Conservation (phyloP, 2,888 invertebrate genomes). For the Priocnemis perturbator region DNA sequence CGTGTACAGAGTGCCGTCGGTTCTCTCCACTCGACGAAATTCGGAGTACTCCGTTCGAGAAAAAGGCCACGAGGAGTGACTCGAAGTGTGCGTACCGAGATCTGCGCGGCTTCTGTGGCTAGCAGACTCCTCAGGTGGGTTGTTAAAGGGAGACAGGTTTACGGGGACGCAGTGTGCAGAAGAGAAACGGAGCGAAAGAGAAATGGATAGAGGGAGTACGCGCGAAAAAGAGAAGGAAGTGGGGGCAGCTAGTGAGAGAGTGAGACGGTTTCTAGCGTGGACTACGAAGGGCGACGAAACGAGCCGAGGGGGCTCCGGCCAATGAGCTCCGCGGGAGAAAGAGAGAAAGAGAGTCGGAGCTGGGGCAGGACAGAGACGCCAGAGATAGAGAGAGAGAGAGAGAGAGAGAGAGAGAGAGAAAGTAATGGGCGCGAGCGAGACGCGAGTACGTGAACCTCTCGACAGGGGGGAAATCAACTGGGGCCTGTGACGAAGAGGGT, state of each 20-base stretch:
- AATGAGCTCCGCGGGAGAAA: constrained; percentile 30
- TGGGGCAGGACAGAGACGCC: constrained; percentile 6
- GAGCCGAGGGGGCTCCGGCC: constrained; percentile 36
- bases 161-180: too few relatives aligned
- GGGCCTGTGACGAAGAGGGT: constrained; percentile 34
- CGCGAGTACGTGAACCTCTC: constrained; percentile 6
- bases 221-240: constrained; percentile 9
- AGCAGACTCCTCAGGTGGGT: too few relatives aligned
- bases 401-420: constrained; percentile 15
- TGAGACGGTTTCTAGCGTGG: constrained; percentile 24
- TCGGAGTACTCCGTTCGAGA: constrained; percentile 6
- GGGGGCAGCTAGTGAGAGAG: constrained; percentile 21
- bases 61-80: too few relatives aligned
- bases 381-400: constrained; percentile 8
- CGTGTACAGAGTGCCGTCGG: too few relatives aligned
- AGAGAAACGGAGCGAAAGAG: not conserved
- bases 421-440: constrained; percentile 15
- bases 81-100: too few relatives aligned
- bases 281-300: constrained; percentile 46
- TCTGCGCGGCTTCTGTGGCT: too few relatives aligned
- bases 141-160: too few relatives aligned
- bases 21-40: too few relatives aligned
- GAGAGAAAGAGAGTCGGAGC: constrained; percentile 11
- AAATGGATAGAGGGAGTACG: constrained; percentile 7
- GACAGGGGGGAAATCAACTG: constrained; percentile 26